These are phyloP conservation scores for Lingula anatina DNA, from an alignment of 2,888 invertebrate species.

Conservation along the genomic window DNA sequence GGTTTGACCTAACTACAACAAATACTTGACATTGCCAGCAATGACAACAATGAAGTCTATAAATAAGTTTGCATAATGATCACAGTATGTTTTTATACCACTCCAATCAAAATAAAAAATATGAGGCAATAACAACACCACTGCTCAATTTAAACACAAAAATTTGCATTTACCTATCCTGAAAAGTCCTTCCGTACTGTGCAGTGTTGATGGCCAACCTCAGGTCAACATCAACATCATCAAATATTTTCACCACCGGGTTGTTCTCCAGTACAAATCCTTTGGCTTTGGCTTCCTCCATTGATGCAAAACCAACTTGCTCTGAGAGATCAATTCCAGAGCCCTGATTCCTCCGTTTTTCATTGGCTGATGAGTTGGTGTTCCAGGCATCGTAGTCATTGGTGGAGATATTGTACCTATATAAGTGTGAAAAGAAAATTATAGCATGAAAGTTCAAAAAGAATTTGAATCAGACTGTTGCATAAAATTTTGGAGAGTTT, in stretches of 20 bases:
- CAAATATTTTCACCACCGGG: constrained; percentile 45
- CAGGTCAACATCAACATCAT: constrained; percentile 29
- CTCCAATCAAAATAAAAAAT: no score
- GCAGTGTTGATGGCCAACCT: constrained; percentile 48
- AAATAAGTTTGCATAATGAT: no score
- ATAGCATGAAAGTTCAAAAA: no score
- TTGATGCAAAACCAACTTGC: constrained; percentile 25
- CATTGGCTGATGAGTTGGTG: constrained; percentile 18
- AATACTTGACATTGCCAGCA: no score
- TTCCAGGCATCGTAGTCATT: constrained; percentile 46
- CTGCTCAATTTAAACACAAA: no score
- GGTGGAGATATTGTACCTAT: constrained; percentile 51
- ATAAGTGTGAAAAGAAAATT: no score
- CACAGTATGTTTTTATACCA: no score
- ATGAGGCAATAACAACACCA: no score
- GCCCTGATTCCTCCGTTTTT: constrained; percentile 11
- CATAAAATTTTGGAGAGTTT: no score
- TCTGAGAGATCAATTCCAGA: constrained; percentile 26
- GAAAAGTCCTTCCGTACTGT: constrained; percentile 49
- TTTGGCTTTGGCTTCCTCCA: constrained; percentile 22
- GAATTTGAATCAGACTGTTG: no score
- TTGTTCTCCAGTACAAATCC: constrained; percentile 46
- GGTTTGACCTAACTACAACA: no score
- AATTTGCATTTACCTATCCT: constrained; percentile 49
- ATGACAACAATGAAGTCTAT: no score